A percentile compares a stretch with the other conserved stretches of the same genome.
Conservation (phyloP, 2,888 invertebrate species). For the Drosophila mimetica region DNA sequence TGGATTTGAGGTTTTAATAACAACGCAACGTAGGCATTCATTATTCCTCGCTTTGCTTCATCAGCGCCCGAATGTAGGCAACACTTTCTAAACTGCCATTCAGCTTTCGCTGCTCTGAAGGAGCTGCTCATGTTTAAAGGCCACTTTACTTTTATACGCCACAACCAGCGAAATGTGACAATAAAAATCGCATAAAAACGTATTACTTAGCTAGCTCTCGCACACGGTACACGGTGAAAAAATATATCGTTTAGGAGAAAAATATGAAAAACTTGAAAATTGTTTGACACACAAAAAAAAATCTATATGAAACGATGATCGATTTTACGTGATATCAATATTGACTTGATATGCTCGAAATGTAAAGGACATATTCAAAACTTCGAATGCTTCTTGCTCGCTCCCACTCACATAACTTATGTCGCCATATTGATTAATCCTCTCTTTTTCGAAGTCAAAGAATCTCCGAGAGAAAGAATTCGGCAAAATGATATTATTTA, state of each 20-base stretch:
- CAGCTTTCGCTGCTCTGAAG: slow-evolving; percentile 1
- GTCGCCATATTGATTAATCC: no score
- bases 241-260: neutral
- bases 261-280: neutral
- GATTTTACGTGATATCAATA: no score
- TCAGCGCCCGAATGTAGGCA: slow-evolving; percentile 31
- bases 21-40: slow-evolving; percentile 6
- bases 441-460: no score
- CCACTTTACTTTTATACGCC: slow-evolving; percentile 48
- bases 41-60: slow-evolving; percentile 1
- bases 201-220: slow-evolving; percentile 57
- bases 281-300: no score
- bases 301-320: no score
- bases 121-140: slow-evolving; percentile 39
- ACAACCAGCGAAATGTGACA: slow-evolving; percentile 75
- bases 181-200: slow-evolving; percentile 77
- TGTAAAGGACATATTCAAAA: no score
- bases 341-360: no score
- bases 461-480: no score
- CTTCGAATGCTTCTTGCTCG: no score
- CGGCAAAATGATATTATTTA: no score
- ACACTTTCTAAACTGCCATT: slow-evolving; percentile 30
- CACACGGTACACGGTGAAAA: neutral
- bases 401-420: no score
- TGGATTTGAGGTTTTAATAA: slow-evolving; percentile 19